These are phyloP conservation scores for Poeciliopsis infans DNA, from an alignment of 2,797 vertebrate species.

Conservation along the genomic window DNA sequence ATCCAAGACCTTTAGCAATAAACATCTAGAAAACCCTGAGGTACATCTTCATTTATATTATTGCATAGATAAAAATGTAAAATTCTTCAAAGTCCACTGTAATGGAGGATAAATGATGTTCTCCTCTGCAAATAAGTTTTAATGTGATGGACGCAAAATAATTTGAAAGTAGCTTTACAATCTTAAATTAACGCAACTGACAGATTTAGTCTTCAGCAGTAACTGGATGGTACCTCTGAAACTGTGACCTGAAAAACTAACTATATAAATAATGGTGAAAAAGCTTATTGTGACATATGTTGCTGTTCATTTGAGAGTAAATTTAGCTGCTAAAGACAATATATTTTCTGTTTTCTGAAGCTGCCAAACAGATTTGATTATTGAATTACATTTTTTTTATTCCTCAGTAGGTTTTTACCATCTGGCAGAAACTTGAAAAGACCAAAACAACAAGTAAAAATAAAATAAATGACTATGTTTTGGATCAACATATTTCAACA, in stretches of 20 bases:
- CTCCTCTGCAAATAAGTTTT: background rate
- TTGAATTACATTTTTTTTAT: constrained; percentile 9
- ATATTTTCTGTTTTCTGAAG: background rate
- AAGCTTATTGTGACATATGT: background rate
- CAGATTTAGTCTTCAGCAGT: background rate
- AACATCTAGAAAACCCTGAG: background rate
- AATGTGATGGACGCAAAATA: background rate
- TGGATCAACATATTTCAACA: constrained; percentile 22
- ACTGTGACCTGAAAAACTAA: background rate
- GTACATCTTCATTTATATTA: background rate
- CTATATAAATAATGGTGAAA: background rate
- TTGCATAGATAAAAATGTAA: background rate
- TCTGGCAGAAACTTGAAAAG: constrained; percentile 27
- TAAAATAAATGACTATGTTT: constrained; percentile 18
- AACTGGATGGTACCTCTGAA: background rate
- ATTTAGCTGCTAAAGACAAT: background rate
- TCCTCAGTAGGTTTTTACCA: constrained; percentile 3
- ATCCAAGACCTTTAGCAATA: background rate
- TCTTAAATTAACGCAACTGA: background rate
- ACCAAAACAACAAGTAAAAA: constrained; percentile 27
- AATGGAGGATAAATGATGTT: background rate
- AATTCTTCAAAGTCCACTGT: background rate
- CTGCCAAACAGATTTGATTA: background rate
- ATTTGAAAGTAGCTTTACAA: background rate
- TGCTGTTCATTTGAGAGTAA: background rate